These are phyloP conservation scores for Onychostruthus taczanowskii DNA, from an alignment of 2,113 vertebrate genomes.

Conservation along the genomic window DNA sequence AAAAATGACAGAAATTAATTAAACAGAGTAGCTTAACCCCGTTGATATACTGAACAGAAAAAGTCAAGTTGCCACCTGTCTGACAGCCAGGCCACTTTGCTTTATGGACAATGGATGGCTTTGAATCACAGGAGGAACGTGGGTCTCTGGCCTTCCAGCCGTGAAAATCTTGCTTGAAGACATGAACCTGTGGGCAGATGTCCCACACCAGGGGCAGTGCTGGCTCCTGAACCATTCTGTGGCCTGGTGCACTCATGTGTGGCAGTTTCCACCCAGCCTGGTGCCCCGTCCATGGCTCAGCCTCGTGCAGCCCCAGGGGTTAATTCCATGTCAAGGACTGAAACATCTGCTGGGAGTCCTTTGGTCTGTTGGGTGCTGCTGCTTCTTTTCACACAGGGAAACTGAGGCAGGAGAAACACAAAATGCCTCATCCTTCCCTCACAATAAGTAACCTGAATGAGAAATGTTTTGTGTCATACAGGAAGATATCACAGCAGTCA, in stretches of 20 bases:
- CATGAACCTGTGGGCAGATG: not conserved
- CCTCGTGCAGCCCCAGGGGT: not conserved
- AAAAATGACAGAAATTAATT: slow-evolving; percentile 11
- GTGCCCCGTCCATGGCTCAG: not conserved
- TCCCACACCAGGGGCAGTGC: not conserved
- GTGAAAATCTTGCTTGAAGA: not conserved
- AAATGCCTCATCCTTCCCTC: not conserved
- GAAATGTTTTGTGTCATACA: slow-evolving; percentile 51
- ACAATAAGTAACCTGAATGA: not conserved
- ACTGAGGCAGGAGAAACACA: not conserved
- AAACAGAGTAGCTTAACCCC: not conserved
- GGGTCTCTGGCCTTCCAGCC: not conserved
- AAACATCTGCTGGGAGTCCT: not conserved
- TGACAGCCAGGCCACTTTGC: not conserved
- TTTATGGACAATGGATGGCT: not conserved
- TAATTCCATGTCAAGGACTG: not conserved
- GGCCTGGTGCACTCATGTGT: not conserved
- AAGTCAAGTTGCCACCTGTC: not conserved
- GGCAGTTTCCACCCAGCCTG: not conserved
- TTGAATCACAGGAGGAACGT: not conserved
- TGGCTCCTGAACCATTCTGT: not conserved
- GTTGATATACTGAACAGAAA: not conserved
- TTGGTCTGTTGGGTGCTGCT: not conserved
- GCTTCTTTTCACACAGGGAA: not conserved
- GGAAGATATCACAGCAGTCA: slow-evolving; percentile 89